Evolutionary conservation across 2,888 invertebrate genomes (phyloP).

Genomic region (Ferdinandea cuprea): DNA sequence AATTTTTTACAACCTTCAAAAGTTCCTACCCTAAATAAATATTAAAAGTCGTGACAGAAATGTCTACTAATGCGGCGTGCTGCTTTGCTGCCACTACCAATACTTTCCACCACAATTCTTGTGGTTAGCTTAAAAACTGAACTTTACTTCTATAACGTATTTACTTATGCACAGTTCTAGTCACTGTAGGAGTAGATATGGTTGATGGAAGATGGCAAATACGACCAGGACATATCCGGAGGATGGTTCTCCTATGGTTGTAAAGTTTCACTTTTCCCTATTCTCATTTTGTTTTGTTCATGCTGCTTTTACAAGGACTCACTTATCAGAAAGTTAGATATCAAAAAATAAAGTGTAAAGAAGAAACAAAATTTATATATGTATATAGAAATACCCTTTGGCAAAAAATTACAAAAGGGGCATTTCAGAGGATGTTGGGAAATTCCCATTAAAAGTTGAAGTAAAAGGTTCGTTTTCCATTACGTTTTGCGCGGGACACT

Average conservation of each 20-base stretch:
- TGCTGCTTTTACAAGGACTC: neutral
- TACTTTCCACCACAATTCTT: neutral
- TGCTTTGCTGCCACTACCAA: too few relatives aligned
- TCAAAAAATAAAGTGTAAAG: neutral
- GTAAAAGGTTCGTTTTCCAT: neutral
- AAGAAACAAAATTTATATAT: too few relatives aligned
- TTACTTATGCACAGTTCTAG: slow-evolving; percentile 2
- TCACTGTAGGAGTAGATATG: slow-evolving; percentile 11
- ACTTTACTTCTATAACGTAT: too few relatives aligned
- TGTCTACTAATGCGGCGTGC: slow-evolving; percentile 9
- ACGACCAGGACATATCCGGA: slow-evolving; percentile 25
- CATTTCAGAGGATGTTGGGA: neutral
- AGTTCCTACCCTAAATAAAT: neutral
- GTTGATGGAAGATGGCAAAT: slow-evolving; percentile 11
- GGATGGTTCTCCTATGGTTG: slow-evolving; percentile 28
- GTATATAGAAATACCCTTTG: neutral
- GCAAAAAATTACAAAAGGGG: neutral
- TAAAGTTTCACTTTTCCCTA: slow-evolving; percentile 28
- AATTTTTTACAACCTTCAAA: slow-evolving; percentile 6
- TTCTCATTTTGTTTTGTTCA: neutral
- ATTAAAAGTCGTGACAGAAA: slow-evolving; percentile 21
- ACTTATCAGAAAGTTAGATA: neutral
- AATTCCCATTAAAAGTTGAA: slow-evolving; percentile 29
- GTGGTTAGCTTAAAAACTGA: neutral
- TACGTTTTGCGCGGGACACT: neutral